Conservation (phyloP, 2,888 invertebrate genomes). For the Empis livida region DNA sequence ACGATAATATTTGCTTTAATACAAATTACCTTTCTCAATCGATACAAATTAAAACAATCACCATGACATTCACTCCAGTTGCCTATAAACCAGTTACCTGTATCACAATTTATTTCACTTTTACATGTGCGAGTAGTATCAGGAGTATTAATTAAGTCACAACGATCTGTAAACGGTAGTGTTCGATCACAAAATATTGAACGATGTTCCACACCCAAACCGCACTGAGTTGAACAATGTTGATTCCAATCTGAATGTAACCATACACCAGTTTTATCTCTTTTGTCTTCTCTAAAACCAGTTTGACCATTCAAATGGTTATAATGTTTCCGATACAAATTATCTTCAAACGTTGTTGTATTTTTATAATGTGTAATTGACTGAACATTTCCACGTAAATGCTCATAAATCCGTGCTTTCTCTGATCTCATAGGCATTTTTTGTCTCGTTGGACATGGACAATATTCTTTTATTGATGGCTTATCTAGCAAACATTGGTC, state of each 20-base stretch:
- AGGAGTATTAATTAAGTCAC: conserved; percentile 43
- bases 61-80: conserved; percentile 44
- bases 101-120: conserved; percentile 47
- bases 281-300: conserved; percentile 17
- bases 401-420: conserved; percentile 6
- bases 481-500: conserved; percentile 43
- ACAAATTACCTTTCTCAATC: conserved; percentile 21
- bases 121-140: conserved; percentile 51
- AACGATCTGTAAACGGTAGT: conserved; percentile 45
- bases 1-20: conserved; percentile 20
- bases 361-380: neutral
- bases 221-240: conserved; percentile 57
- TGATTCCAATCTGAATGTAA: conserved; percentile 27
- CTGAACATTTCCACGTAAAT: neutral
- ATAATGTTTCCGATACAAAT: neutral
- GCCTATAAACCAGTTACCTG: conserved; percentile 69
- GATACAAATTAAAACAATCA: conserved; percentile 26
- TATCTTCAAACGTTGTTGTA: neutral
- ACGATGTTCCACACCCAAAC: conserved; percentile 57
- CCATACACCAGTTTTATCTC: conserved; percentile 24
- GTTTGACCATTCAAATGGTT: conserved; percentile 9
- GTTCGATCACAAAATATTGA: conserved; percentile 51
- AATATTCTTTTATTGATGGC: conserved; percentile 35
- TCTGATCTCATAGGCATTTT: conserved; percentile 15
- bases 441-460: conserved; percentile 28